Evolutionary conservation across 2,113 vertebrate genomes (phyloP).

Genomic region (Ibidorhyncha struthersii): DNA sequence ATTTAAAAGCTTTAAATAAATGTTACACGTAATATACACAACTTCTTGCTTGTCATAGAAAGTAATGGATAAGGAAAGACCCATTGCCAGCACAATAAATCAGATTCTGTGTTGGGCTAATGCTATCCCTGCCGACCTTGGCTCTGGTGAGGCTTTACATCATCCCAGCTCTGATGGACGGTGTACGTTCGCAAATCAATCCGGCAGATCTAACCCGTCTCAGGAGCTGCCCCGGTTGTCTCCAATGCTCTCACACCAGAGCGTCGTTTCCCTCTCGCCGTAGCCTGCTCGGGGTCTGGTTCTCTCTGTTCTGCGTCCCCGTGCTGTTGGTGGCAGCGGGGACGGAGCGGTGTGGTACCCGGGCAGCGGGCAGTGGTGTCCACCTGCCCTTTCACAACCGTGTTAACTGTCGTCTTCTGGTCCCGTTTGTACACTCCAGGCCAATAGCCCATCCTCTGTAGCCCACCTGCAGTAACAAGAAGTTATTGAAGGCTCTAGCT

Average conservation of each 20-base stretch:
- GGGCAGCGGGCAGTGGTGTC: not conserved
- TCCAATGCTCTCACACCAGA: fast-evolving
- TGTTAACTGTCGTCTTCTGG: not conserved
- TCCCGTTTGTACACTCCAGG: fast-evolving
- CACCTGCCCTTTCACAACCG: not conserved
- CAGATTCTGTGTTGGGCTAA: fast-evolving
- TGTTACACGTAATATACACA: fast-evolving
- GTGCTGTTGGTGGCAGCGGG: fast-evolving
- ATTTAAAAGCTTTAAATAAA: not conserved
- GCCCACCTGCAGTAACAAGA: not conserved
- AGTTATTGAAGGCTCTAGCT: too few relatives aligned
- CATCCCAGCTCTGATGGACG: not conserved
- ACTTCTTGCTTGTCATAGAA: not conserved
- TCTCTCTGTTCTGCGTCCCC: fast-evolving
- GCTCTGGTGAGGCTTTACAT: not conserved
- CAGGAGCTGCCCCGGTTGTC: not conserved
- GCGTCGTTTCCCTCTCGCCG: too few relatives aligned
- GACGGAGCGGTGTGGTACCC: not conserved
- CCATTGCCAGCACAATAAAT: not conserved
- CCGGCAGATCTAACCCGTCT: not conserved
- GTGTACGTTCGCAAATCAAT: not conserved
- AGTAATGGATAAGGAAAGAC: not conserved
- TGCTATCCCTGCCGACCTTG: not conserved
- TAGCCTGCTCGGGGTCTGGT: not conserved
- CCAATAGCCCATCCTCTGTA: not conserved